These are phyloP conservation scores for Miichthys miiuy DNA, from an alignment of 2,797 vertebrate species.

Conservation along the genomic window DNA sequence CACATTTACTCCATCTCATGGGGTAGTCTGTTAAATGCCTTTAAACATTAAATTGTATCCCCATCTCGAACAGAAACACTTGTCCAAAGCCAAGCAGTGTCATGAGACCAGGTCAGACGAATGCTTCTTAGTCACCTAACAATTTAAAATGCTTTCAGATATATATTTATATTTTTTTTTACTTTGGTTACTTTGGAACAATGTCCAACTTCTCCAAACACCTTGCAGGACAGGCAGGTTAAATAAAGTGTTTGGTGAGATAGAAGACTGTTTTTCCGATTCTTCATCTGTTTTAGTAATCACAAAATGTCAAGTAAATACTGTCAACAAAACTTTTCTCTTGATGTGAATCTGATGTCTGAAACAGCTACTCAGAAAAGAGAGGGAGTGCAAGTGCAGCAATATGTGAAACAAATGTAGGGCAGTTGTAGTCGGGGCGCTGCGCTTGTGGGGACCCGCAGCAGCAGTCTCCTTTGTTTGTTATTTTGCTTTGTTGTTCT, in stretches of 20 bases:
- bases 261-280: background rate
- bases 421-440: background rate
- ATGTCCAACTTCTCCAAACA: background rate
- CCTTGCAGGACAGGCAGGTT: background rate
- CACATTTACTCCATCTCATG: background rate
- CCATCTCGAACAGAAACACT: background rate
- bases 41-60: background rate
- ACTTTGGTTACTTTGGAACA: background rate
- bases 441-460: background rate
- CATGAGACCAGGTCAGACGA: background rate
- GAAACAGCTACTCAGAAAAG: constrained; percentile 16
- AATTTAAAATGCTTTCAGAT: background rate
- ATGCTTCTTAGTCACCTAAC: background rate
- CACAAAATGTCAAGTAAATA: background rate
- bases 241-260: background rate
- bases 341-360: background rate
- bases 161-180: background rate
- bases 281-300: background rate
- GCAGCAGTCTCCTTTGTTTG: background rate
- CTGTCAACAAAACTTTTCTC: background rate
- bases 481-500: constrained; percentile 3
- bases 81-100: background rate
- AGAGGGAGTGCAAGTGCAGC: background rate
- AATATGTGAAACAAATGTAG: background rate
- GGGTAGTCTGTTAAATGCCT: background rate